Conservation (phyloP, 2,797 vertebrate species). For the Syndactyla subalaris region DNA sequence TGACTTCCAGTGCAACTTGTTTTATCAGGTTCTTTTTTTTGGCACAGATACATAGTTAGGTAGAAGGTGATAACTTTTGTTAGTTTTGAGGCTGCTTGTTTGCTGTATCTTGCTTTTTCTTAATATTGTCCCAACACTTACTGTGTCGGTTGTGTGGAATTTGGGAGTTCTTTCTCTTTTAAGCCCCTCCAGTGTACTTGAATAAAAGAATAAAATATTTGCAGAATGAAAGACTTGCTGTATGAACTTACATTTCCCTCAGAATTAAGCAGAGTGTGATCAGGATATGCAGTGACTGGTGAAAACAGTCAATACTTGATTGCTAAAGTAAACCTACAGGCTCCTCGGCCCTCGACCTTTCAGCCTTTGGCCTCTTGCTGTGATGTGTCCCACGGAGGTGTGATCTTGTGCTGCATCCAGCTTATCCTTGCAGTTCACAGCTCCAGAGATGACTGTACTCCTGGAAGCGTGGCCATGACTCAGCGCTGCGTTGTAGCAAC, state of each 20-base stretch:
- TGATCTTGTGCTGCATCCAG: not conserved
- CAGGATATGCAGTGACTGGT: not conserved
- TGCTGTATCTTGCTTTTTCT: not conserved
- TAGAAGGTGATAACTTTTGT: not conserved
- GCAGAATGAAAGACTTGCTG: not conserved
- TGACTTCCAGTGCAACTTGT: conserved; percentile 19
- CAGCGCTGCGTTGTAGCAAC: not conserved
- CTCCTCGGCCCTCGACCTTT: not conserved
- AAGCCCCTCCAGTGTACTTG: not conserved
- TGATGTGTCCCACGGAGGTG: not conserved
- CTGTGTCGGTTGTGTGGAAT: not conserved
- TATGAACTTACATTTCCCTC: not conserved
- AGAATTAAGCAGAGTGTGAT: not conserved
- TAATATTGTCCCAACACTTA: not conserved
- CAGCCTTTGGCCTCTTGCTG: not conserved
- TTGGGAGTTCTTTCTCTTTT: not conserved
- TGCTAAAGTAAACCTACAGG: not conserved
- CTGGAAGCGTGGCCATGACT: not conserved
- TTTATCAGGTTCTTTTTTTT: not conserved
- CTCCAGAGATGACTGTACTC: not conserved
- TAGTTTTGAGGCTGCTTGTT: not conserved
- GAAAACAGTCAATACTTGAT: not conserved
- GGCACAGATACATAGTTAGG: not conserved
- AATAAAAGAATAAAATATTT: not conserved
- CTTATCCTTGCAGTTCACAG: not conserved